Percentiles rank a stretch among this genome's conserved stretches.
Evolutionary conservation across 2,888 invertebrate genomes (phyloP).

Genomic region (Fragum whitleyi): DNA sequence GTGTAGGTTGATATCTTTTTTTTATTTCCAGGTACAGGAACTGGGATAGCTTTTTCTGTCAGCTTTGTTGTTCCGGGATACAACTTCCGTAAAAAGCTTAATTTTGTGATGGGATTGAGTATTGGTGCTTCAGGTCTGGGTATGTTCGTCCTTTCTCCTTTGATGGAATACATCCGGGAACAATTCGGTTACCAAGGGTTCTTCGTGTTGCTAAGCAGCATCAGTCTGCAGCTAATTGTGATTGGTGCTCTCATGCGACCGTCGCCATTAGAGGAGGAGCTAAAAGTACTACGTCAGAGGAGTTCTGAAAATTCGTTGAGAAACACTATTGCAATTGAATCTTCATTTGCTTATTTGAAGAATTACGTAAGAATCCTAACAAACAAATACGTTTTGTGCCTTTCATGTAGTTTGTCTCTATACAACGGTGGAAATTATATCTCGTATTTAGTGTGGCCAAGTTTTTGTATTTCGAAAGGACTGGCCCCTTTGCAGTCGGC

Average conservation of each 20-base stretch:
- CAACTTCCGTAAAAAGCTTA: slow-evolving; percentile 49
- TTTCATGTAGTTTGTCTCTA: slow-evolving; percentile 14
- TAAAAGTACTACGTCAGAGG: neutral
- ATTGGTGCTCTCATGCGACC: slow-evolving; percentile 38
- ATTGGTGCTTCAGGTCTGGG: slow-evolving; percentile 50
- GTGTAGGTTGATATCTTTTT: too few relatives aligned
- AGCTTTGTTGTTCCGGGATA: slow-evolving; percentile 45
- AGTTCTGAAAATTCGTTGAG: neutral
- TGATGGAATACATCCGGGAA: slow-evolving; percentile 36
- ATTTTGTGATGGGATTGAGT: slow-evolving; percentile 50
- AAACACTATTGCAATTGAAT: neutral
- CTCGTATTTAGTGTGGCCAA: slow-evolving; percentile 7
- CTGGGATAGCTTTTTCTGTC: slow-evolving; percentile 48
- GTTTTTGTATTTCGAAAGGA: slow-evolving; percentile 13
- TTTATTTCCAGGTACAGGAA: slow-evolving; percentile 52
- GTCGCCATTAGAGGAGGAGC: slow-evolving; percentile 10
- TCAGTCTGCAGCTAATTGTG: slow-evolving; percentile 43
- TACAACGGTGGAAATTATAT: slow-evolving; percentile 20
- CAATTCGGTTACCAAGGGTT: slow-evolving; percentile 45
- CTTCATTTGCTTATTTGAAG: neutral
- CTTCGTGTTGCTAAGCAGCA: slow-evolving; percentile 49
- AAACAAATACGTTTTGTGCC: slow-evolving; percentile 16
- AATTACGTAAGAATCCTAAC: neutral
- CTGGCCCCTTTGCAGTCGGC: slow-evolving; percentile 6
- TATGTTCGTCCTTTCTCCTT: slow-evolving; percentile 44